A percentile compares a stretch with the other conserved stretches of the same genome.
Conservation (phyloP, 1,140 invertebrate genomes). For the Trissolcus basalis region DNA sequence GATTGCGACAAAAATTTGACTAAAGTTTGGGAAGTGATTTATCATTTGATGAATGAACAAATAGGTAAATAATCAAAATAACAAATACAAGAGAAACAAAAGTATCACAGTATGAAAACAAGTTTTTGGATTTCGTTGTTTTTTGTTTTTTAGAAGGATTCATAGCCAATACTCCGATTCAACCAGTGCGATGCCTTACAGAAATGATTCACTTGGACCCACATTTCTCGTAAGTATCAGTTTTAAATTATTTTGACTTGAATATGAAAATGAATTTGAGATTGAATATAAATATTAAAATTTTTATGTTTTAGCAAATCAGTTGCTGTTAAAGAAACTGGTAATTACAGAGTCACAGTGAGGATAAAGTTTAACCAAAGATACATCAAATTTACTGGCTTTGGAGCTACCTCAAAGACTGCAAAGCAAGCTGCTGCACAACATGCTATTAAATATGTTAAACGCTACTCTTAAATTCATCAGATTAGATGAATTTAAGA, state of each 20-base stretch:
- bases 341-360: constrained; percentile 79
- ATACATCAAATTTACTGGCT: constrained; percentile 78
- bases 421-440: constrained; percentile 86
- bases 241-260: too few species aligned
- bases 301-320: constrained; percentile 57
- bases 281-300: too few species aligned
- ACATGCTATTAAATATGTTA: constrained; percentile 78
- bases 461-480: too few species aligned
- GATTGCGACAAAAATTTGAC: constrained; percentile 87
- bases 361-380: constrained; percentile 75
- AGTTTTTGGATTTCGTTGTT: too few species aligned
- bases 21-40: constrained; percentile 89
- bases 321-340: constrained; percentile 62
- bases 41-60: constrained; percentile 84
- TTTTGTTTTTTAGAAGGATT: constrained; percentile 73
- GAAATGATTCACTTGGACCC: constrained; percentile 80
- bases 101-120: neutral
- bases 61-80: too few species aligned
- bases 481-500: too few species aligned
- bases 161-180: constrained; percentile 92
- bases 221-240: constrained; percentile 17
- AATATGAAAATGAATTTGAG: too few species aligned
- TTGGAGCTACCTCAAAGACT: constrained; percentile 80
- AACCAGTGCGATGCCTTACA: constrained; percentile 88
- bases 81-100: neutral